A percentile compares a stretch with the other conserved stretches of the same genome.
phyloP scores from a whole-genome alignment of 2,113 vertebrate genomes.

The Callopanchax toddi region DNA sequence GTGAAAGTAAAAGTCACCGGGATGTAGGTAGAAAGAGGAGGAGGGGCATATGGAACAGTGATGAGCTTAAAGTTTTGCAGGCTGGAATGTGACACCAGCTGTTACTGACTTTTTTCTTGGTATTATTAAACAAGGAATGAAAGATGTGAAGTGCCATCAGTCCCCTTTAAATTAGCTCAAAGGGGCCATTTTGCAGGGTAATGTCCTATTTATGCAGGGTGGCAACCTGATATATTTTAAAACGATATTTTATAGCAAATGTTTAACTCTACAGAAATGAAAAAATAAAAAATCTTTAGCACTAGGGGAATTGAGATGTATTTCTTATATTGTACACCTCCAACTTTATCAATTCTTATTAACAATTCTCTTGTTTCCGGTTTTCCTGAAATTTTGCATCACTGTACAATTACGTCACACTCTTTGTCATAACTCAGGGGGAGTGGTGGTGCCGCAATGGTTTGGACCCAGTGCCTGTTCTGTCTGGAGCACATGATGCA shows the following conservation, averaged over 20 bases:
- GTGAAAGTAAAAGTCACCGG: constrained; percentile 18
- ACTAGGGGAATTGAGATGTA: too few species aligned
- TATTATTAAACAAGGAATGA: constrained; percentile 52
- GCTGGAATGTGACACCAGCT: constrained; percentile 40
- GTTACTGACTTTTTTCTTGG: constrained; percentile 22
- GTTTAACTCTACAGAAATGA: constrained; percentile 8
- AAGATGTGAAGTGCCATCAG: constrained; percentile 21
- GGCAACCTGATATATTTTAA: constrained; percentile 16
- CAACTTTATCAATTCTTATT: too few species aligned
- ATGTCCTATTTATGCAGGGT: constrained; percentile 19
- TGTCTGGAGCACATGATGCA: too few species aligned
- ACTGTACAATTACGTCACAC: too few species aligned
- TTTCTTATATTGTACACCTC: too few species aligned
- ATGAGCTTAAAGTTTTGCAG: constrained; percentile 28
- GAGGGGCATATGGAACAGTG: constrained; percentile 15
- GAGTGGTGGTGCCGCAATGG: too few species aligned
- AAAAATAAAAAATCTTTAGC: constrained; percentile 2
- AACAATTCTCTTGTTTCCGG: too few species aligned
- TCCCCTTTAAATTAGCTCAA: constrained; percentile 34
- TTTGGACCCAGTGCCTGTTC: too few species aligned
- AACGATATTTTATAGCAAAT: constrained; percentile 16
- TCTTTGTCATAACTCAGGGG: too few species aligned
- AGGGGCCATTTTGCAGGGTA: constrained; percentile 32
- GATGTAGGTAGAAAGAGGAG: background rate
- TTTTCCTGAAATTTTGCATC: too few species aligned